Evolutionary conservation across 2,888 invertebrate species (phyloP).

Genomic region (Cancer borealis): DNA sequence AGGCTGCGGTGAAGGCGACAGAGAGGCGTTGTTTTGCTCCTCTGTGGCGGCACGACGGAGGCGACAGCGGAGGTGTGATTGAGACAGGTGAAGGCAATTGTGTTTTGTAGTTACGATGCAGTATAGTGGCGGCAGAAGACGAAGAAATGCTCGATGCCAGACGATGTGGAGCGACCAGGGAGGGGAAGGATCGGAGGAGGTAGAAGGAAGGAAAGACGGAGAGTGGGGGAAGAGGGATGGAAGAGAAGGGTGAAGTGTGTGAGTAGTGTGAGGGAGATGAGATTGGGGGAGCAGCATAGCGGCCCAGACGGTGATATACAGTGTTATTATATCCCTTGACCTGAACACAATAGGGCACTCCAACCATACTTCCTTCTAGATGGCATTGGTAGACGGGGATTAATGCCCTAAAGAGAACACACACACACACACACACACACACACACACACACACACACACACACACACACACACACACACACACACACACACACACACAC

Average conservation of each 20-base stretch:
- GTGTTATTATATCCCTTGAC: constrained; percentile 30
- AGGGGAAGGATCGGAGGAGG: neutral
- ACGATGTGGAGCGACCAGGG: neutral
- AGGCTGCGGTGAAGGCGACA: constrained; percentile 20
- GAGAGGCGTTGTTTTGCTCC: constrained; percentile 14
- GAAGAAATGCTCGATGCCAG: neutral
- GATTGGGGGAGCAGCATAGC: neutral
- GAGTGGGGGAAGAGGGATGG: neutral
- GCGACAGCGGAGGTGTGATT: neutral
- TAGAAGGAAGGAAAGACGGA: neutral
- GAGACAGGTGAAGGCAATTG: neutral
- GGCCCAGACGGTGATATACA: constrained; percentile 21
- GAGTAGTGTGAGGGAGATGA: neutral
- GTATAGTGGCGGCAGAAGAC: neutral
- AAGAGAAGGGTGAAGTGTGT: neutral
- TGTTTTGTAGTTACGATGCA: neutral
- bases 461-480: constrained; percentile 6
- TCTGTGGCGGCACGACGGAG: neutral
- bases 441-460: constrained; percentile 42
- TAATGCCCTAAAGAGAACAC: neutral
- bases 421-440: constrained; percentile 18
- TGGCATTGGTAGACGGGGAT: neutral
- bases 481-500: neutral
- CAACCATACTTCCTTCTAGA: neutral
- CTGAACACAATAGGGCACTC: constrained; percentile 33